phyloP scores from a whole-genome alignment of 2,113 vertebrate genomes.

The Sebastes schlegelii region DNA sequence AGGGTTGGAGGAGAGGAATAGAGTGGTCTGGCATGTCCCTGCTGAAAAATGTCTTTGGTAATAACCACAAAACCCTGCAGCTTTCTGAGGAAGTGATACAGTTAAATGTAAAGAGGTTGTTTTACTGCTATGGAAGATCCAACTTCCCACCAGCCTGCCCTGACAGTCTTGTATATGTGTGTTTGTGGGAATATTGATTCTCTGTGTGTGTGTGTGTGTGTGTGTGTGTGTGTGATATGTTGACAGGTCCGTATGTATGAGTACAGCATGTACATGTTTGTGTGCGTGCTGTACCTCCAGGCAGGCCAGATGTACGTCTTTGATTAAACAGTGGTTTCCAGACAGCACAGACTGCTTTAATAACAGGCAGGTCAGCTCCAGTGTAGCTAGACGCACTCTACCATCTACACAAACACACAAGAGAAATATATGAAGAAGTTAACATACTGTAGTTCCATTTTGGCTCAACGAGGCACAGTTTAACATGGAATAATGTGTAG shows the following conservation, averaged over 20 bases:
- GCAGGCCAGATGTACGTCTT: conserved; percentile 95
- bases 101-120: neutral
- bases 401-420: conserved; percentile 84
- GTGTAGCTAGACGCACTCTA: conserved; percentile 93
- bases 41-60: neutral
- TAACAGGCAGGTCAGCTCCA: conserved; percentile 95
- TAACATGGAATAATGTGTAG: neutral
- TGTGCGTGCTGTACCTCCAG: conserved; percentile 87
- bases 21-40: neutral
- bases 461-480: neutral
- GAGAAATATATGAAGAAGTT: conserved; percentile 3
- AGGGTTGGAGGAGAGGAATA: neutral
- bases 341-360: conserved; percentile 95
- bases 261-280: neutral
- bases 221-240: too few relatives aligned
- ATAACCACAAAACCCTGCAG: neutral
- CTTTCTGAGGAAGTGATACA: conserved; percentile 10
- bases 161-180: neutral
- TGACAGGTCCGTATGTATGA: neutral
- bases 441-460: neutral
- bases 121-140: neutral
- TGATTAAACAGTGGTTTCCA: conserved; percentile 89
- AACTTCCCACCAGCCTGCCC: neutral
- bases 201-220: neutral
- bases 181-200: neutral